Percentiles rank a stretch among this genome's conserved stretches.
Evolutionary conservation across 2,113 vertebrate species (phyloP).

Genomic region (Dipodomys ordii): DNA sequence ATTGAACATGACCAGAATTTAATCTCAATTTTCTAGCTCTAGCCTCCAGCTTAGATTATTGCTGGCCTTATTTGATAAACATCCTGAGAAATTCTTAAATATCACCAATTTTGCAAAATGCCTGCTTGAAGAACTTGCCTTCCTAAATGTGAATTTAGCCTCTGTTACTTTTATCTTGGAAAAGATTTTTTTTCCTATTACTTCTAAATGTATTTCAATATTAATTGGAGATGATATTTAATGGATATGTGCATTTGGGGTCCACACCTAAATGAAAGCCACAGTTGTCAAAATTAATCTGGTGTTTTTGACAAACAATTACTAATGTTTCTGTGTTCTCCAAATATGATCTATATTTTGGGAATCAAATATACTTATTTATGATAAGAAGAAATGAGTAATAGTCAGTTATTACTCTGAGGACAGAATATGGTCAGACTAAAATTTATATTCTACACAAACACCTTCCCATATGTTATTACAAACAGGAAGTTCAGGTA

Average conservation of each 20-base stretch:
- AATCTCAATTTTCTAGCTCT: constrained; percentile 62
- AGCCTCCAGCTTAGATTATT: constrained; percentile 48
- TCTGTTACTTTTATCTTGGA: constrained; percentile 46
- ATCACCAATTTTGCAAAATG: constrained; percentile 59
- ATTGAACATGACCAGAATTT: not conserved
- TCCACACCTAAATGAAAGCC: not conserved
- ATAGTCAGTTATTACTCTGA: not conserved
- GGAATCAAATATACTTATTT: not conserved
- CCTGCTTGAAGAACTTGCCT: constrained; percentile 4
- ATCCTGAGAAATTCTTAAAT: constrained; percentile 66
- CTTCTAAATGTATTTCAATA: constrained; percentile 71
- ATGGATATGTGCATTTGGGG: constrained; percentile 43
- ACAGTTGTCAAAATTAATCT: not conserved
- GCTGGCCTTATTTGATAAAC: constrained; percentile 58
- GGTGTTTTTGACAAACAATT: not conserved
- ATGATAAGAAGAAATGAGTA: not conserved
- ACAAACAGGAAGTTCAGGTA: not conserved
- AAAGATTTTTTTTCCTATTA: not conserved
- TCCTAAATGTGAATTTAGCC: not conserved
- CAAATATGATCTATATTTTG: not conserved
- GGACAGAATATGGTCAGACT: not conserved
- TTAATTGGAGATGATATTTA: constrained; percentile 57
- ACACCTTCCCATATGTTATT: not conserved
- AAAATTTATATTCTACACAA: constrained; percentile 16
- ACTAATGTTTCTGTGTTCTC: not conserved